Conservation (phyloP, 2,113 vertebrate species). For the Lycocorax pyrrhopterus region DNA sequence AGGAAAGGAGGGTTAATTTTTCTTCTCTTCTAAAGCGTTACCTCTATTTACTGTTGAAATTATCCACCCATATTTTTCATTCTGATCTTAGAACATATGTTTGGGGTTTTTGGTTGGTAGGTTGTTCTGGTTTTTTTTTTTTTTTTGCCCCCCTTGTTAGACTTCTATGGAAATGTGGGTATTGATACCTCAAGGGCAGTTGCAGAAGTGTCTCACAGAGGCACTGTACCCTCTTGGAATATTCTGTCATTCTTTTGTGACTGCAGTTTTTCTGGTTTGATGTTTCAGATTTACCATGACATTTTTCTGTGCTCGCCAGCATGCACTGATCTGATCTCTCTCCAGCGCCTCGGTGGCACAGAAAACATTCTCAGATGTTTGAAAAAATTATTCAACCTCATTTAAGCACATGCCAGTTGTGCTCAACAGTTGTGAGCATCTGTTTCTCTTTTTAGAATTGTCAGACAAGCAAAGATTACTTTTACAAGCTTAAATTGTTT, state of each 20-base stretch:
- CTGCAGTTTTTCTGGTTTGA: neutral
- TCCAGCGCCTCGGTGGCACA: neutral
- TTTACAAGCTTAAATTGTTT: neutral
- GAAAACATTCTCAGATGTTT: neutral
- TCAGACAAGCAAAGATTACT: neutral
- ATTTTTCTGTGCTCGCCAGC: neutral
- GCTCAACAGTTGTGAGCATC: neutral
- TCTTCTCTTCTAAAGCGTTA: fast-evolving
- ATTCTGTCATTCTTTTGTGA: neutral
- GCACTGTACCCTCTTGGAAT: neutral
- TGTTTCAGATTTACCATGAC: neutral
- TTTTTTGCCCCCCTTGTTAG: neutral
- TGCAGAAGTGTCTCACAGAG: neutral
- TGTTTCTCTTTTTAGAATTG: neutral
- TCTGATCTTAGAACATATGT: neutral
- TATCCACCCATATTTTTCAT: neutral
- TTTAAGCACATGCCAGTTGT: neutral
- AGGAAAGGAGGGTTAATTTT: neutral
- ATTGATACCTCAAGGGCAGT: neutral
- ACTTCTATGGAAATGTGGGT: neutral
- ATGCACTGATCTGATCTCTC: neutral
- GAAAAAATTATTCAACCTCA: neutral
- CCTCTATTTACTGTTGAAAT: neutral
- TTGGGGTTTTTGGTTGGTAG: neutral
- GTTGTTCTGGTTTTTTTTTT: neutral